Base-by-base conservation (phyloP, 1,140 invertebrate species). In the Zaprionus inermis region DNA sequence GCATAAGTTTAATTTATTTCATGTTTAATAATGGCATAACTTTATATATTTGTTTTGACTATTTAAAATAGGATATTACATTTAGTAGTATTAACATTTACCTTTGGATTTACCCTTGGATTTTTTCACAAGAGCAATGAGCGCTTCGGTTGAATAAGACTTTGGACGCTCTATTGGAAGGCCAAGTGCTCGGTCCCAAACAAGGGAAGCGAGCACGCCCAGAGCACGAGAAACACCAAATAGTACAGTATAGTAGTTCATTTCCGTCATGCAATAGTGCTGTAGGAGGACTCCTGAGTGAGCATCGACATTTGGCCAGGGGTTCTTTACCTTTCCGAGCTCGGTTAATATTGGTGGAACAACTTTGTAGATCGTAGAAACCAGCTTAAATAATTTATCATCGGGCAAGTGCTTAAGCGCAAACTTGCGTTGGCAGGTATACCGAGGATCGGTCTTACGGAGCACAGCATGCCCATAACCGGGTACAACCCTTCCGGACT, bases 261-360 rank as follows among this genome's bases (percentile, higher is more conserved):
- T 99, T 93, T 99, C 98, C 75, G 95, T 98, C 94, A 99, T 94
- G 58, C 97, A 97, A 91, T 97, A 99, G 94, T 99, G 96, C 95
- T 98, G 93, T 55, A 99, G 93, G 5, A 99, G 93, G 9, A 98
- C 97, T 60, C 98, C 98, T 75, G 97, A 98, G 93, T 99, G 98
- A 32, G 98, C 98, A 93, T 99, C 98, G 69, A 99, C 98, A 93
- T 99, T 99, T 46, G 98, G 98, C 97, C 97, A 99, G 28, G 98
- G 98, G 94, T 99, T 99, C 94, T 98, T 97, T 14, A 98, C 97
- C 93, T 99, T 99, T 73, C 98, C 98, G 56, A 97, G 96, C 89
- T 97, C 96, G 59, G 96, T 94, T 1, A 99, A 95, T 76, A 99
- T 95, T 49, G 97, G 96, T 0, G 98, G 98, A 11, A 98, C 97